These are phyloP conservation scores for Austrofundulus limnaeus DNA, from an alignment of 2,113 vertebrate genomes.

Conservation along the genomic window DNA sequence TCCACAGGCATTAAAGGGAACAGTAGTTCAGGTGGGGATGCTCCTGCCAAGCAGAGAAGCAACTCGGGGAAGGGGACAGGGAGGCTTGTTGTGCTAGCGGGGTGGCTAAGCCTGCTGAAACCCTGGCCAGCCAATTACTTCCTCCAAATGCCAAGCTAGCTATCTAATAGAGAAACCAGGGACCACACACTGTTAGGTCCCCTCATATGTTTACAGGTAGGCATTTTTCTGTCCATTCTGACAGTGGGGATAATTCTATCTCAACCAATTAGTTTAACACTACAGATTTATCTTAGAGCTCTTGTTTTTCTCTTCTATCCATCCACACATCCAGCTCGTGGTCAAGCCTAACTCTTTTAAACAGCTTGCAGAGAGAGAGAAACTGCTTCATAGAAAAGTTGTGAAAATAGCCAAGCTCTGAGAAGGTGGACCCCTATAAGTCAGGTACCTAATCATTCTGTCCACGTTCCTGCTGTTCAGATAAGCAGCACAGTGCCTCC, in stretches of 20 bases:
- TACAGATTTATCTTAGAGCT: conserved; percentile 61
- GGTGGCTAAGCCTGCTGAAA: conserved; percentile 78
- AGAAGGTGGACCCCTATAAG: conserved; percentile 54
- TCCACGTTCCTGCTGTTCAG: conserved; percentile 74
- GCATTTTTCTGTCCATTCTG: conserved; percentile 25
- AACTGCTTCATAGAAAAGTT: conserved; percentile 44
- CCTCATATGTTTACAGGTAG: conserved; percentile 58
- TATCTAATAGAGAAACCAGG: conserved; percentile 77
- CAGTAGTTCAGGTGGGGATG: conserved; percentile 58
- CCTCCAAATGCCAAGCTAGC: conserved; percentile 66
- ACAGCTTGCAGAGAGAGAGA: conserved; percentile 57
- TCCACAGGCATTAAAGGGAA: conserved; percentile 72
- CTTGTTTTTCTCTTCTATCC: conserved; percentile 58
- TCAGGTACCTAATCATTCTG: conserved; percentile 71
- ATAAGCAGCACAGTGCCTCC: conserved; percentile 76
- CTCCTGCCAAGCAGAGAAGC: conserved; percentile 67
- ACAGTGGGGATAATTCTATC: conserved; percentile 59
- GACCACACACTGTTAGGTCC: conserved; percentile 64
- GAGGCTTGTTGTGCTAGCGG: conserved; percentile 75
- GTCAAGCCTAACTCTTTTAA: conserved; percentile 75
- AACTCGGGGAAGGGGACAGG: conserved; percentile 62
- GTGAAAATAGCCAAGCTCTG: conserved; percentile 53
- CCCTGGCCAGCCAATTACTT: conserved; percentile 79
- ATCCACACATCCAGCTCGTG: conserved; percentile 71
- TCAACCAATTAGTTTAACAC: conserved; percentile 72